Conservation (phyloP, 2,888 invertebrate genomes). For the Acrobasis consociella region DNA sequence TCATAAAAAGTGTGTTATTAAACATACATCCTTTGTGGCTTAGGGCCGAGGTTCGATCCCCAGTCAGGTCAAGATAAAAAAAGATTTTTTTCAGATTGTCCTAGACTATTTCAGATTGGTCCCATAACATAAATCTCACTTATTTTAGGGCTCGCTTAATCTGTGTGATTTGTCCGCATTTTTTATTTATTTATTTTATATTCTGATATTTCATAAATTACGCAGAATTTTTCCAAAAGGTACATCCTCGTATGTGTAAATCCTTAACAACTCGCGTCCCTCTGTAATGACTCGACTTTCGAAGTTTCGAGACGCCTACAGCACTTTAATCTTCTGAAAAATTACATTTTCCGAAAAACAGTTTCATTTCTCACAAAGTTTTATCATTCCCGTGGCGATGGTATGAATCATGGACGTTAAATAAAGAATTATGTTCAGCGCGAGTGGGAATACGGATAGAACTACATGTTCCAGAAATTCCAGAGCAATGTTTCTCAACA, state of each 20-base stretch:
- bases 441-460: not conserved
- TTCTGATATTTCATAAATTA: no score
- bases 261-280: constrained; percentile 12
- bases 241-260: constrained; percentile 1
- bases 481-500: not conserved
- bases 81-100: no score
- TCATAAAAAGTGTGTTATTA: no score
- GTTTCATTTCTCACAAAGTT: constrained; percentile 37
- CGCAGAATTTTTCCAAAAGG: not conserved
- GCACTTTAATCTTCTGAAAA: constrained; percentile 44
- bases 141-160: no score
- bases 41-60: no score
- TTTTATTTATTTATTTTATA: no score
- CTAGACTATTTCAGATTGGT: no score
- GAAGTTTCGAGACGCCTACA: constrained; percentile 32
- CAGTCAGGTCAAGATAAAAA: no score
- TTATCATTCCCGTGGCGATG: constrained; percentile 35
- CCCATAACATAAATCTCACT: no score
- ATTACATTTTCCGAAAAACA: constrained; percentile 37
- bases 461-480: not conserved
- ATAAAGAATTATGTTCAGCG: constrained; percentile 27
- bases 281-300: constrained; percentile 35
- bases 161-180: no score
- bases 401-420: constrained; percentile 41
- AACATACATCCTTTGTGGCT: no score